Base-by-base conservation (phyloP, 2,113 vertebrate species). In the Gallinago media region DNA sequence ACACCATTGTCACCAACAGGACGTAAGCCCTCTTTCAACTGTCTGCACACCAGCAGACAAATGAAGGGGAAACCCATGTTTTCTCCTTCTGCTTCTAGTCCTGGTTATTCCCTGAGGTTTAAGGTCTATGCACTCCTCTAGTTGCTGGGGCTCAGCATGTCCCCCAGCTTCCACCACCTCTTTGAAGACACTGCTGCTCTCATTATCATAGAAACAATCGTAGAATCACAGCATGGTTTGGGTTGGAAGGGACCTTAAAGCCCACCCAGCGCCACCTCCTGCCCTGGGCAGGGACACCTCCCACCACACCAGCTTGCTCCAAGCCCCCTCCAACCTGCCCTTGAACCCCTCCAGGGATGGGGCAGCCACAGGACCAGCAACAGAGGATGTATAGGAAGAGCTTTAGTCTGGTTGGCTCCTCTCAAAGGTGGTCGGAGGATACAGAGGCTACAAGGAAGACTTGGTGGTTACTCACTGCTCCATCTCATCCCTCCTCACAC, bases 121-220 rank as follows among this genome's bases (percentile, higher is more conserved):
- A 81, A 47, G 25, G 70, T 36, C 29, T 1, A 1, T 1, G 5
- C 8, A 1, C 22, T 42, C n/a, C 44, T 27, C 50, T 1, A 1
- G 23, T 25, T 55, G 31, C 42, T 42, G 44, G 36, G 68, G 50
- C 26, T 59, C n/a, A 52, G 31, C 5, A 1, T 6, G 9, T 0
- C 19, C 50, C 38, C 26, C 21, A 31, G 54, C 19, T 52, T 13
- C 55, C 31, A 36, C 31, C 66, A 56, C 8, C 54, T 50, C 88
- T 62, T 15, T 12, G 22, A 32, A 31, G 68, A 11, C 26, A 27
- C 31, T 22, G 0, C 26, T n/a, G 46, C 40, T 67, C 46, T n/a
- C 19, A 3, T 38, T 40, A 19, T 3, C 58, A 52, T 15, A 27
- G 25, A 52, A 26, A 15, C 14, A 15, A 16, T 4, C 65, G 15